A percentile compares a stretch with the other conserved stretches of the same genome.
phyloP scores from a whole-genome alignment of 2,113 vertebrate genomes.

The Campylomormyrus numenius region DNA sequence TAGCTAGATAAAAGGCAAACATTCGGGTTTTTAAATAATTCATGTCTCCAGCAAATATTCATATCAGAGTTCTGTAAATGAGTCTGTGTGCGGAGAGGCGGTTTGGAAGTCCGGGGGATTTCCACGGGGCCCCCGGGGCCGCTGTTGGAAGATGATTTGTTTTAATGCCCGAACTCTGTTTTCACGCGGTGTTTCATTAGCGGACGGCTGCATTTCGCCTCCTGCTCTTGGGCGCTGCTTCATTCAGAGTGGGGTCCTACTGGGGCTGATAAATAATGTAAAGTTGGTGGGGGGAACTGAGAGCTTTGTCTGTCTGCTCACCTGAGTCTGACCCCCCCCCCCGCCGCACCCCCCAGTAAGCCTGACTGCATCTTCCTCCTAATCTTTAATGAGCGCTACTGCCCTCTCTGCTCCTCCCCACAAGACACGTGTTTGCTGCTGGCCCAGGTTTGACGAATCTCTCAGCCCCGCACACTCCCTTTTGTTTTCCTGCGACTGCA shows the following conservation, averaged over 20 bases:
- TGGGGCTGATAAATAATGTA: constrained; percentile 11
- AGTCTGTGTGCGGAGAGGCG: neutral
- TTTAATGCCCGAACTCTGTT: constrained; percentile 1
- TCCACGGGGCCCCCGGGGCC: neutral
- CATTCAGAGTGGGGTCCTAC: neutral
- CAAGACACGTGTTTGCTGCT: neutral
- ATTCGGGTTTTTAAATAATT: constrained; percentile 14
- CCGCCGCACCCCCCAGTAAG: neutral
- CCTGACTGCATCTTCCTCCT: neutral
- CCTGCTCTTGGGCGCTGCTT: neutral
- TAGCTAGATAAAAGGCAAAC: neutral
- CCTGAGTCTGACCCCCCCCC: neutral
- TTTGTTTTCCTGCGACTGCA: neutral
- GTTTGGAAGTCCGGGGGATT: neutral
- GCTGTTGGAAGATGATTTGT: neutral
- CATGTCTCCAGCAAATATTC: neutral
- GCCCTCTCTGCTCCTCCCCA: neutral
- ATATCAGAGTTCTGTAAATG: constrained; percentile 1
- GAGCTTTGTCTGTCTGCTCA: neutral
- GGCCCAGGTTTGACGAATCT: neutral
- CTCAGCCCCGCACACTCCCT: neutral
- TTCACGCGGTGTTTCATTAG: neutral
- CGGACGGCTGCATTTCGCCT: neutral
- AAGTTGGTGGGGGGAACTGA: neutral
- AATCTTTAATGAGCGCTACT: constrained; percentile 6